Evolutionary conservation across 1,140 invertebrate species (phyloP).

Genomic region (Fopius arisanus): DNA sequence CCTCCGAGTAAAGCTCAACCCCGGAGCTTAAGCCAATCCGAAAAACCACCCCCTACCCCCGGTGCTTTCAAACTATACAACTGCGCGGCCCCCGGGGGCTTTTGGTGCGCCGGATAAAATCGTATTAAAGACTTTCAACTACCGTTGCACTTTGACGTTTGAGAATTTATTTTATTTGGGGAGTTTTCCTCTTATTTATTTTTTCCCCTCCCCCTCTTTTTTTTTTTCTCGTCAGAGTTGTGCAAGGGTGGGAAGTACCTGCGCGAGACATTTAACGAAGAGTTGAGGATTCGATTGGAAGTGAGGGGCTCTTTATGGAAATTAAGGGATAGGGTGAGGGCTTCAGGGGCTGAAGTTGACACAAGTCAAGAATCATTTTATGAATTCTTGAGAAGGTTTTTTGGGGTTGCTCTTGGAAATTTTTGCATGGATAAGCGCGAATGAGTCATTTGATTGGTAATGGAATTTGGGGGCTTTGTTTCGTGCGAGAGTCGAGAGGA

Average conservation of each 20-base stretch:
- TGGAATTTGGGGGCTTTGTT: neutral
- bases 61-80: constrained; percentile 9
- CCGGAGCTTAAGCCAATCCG: neutral
- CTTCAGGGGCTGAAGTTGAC: neutral
- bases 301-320: neutral
- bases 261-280: constrained; percentile 18
- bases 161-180: constrained; percentile 1
- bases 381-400: neutral
- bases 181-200: neutral
- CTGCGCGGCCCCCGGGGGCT: neutral
- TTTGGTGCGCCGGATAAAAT: constrained; percentile 33
- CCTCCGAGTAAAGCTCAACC: neutral
- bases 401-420: neutral
- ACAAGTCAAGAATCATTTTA: neutral
- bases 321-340: neutral
- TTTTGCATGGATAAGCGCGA: neutral
- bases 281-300: constrained; percentile 7
- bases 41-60: neutral
- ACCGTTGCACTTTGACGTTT: neutral
- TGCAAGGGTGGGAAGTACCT: neutral
- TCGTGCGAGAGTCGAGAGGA: neutral
- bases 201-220: neutral
- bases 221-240: neutral
- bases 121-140: constrained; percentile 40
- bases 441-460: neutral